Evolutionary conservation across 2,888 invertebrate genomes (phyloP), one percentile per base, ranked within the genome.

Genomic region (Drosophila setosimentum): DNA sequence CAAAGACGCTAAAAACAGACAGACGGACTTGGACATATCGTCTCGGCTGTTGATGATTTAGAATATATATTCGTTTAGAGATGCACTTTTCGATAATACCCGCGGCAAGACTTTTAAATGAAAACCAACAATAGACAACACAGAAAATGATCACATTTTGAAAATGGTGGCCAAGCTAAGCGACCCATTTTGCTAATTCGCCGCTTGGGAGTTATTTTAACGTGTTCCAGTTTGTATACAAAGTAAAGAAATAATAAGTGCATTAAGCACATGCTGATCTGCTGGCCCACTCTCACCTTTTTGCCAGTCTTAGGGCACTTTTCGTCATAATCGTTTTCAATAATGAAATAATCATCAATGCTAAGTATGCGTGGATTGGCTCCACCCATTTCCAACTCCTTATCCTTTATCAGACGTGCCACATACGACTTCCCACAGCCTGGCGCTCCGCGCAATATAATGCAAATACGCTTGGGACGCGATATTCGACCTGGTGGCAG

Each of bases 271-370:
- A 30, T 58, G 10, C 40, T 40, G 49, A 16, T 27, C n/a, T 35
- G 45, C 21, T 21, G 18, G 21, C 3, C 8, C 6, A 18, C 1
- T 7, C 81, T 78, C 40, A 91, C 92, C 89, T 92, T 93, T 68
- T 92, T 91, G 27, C 92, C 92, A 42, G 93, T 93, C 80, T 92
- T 93, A 0, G 92, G 90, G 68, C 93, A 93, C 58, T 91, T 91
- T 64, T 92, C 93, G 35, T 95, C 96, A 79, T 95, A 94, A 93
- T 97, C 97, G 70, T 96, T 95, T 93, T 97, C 97, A 69, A 97
- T 95, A 95, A 98, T 96, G 91, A 98, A 99, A 93, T 99, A 99
- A 93, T 99, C 99, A 92, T 99, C 99, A 72, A 99, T 95, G 72
- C 98, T 98, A 91, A 99, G 94, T 90, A 99, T 97, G 80, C 99